A percentile compares a stretch with the other conserved stretches of the same genome.
Evolutionary conservation across 2,113 vertebrate genomes (phyloP).

Genomic region (Circaetus gallicus): DNA sequence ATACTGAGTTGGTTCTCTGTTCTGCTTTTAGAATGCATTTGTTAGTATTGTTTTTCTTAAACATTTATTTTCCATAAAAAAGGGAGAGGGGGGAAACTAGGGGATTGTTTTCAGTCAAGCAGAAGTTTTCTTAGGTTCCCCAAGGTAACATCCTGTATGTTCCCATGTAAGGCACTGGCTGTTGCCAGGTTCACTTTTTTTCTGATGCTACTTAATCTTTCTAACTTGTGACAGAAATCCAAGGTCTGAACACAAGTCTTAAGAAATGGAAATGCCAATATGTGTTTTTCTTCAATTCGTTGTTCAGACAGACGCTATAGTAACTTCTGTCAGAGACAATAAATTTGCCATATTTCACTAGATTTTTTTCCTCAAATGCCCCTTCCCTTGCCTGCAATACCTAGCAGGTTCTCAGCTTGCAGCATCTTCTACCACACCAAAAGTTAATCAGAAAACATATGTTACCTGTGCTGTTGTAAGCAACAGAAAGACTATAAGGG

Average conservation of each 20-base stretch:
- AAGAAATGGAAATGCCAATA: neutral
- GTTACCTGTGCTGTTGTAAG: constrained; percentile 7
- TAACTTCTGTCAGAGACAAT: neutral
- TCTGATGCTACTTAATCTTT: neutral
- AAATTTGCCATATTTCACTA: neutral
- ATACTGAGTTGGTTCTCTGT: neutral
- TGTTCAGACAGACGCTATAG: neutral
- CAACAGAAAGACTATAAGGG: neutral
- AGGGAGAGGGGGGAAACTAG: neutral
- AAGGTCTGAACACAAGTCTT: neutral
- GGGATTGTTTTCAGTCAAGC: neutral
- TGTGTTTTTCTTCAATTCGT: neutral
- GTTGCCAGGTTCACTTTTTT: neutral
- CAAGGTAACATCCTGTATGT: neutral
- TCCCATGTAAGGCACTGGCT: neutral
- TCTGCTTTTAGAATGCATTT: neutral
- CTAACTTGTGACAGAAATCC: neutral
- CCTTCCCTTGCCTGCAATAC: neutral
- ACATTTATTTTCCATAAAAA: neutral
- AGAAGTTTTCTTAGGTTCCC: neutral
- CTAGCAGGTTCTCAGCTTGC: neutral
- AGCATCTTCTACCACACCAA: neutral
- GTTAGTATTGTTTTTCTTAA: neutral
- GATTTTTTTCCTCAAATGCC: neutral
- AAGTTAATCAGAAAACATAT: constrained; percentile 42